Percentiles rank a stretch among this genome's conserved stretches.
These are phyloP conservation scores for Poecilia latipinna DNA, from an alignment of 2,113 vertebrate species.

Conservation along the genomic window DNA sequence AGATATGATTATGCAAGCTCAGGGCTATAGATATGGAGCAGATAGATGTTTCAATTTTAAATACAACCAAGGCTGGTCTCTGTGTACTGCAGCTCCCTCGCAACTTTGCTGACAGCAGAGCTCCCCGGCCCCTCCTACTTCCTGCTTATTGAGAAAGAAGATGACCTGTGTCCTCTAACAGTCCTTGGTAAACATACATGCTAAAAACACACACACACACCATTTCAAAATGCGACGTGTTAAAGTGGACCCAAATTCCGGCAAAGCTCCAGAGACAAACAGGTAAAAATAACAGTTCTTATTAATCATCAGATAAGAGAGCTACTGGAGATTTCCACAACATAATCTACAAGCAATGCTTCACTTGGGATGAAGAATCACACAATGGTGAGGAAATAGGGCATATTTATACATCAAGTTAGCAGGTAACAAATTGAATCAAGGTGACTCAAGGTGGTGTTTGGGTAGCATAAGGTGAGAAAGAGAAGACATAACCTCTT, in stretches of 20 bases:
- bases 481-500: too few species aligned
- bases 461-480: not conserved
- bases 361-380: not conserved
- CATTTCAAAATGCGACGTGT: not conserved
- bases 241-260: not conserved
- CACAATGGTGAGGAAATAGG: not conserved
- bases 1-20: conserved; percentile 65
- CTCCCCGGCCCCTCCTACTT: too few species aligned
- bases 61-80: conserved; percentile 11
- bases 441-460: not conserved
- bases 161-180: conserved; percentile 29
- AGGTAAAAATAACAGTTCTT: not conserved
- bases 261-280: not conserved
- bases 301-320: not conserved
- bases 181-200: not conserved
- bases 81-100: conserved; percentile 14
- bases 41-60: conserved; percentile 51
- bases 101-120: too few species aligned
- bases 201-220: conserved; percentile 7
- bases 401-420: not conserved
- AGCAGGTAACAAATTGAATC: not conserved
- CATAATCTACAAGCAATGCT: not conserved
- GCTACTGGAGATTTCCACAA: not conserved
- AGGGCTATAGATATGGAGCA: conserved; percentile 45
- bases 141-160: conserved; percentile 33